Evolutionary conservation across 2,888 invertebrate species (phyloP), one percentile per base, ranked within the genome.

Genomic region (Pedicia rivosa): DNA sequence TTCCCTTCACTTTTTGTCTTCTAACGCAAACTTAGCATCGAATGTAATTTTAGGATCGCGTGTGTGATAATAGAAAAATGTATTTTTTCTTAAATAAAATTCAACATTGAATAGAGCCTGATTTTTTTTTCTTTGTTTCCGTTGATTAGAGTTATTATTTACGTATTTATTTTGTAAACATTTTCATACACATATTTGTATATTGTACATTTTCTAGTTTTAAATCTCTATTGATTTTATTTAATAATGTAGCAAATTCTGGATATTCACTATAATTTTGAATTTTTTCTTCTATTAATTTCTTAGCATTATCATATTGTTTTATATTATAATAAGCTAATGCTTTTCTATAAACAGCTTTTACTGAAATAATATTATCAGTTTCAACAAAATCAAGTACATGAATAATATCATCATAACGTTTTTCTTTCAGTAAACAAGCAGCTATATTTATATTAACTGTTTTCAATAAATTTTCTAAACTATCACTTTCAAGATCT

Each of bases 361-460:
- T 70, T 29, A 66, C 57, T 36, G 62, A 59, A 36, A 50, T 44
- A 5, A 42, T 35, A 40, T 61, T 55, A 17, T 25, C 16, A 4
- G 25, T 35, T 10, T 4, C n/a, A 19, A 64, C 62, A 48, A 63
- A 67, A 26, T 60, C 47, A 9, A 67, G 82, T 9, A 84, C 65
- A 26, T 68, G 63, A 20, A 81, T 53, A 0, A 74, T 76, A 41
- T 74, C 70, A 5, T 72, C 66, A 55, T 72, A 79, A 44, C 78
- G 74, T 8, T 72, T 57, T 42, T 67, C 67, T 43, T 74, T 74
- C 14, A 84, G 64, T 47, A 86, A 78, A 53, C 87, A 86, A 31
- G 79, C 78, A 0, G 87, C 81, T 53, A 90, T 63, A 57, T 91
- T 91, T 46, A 81, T 79, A 53, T 79, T 82, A 7, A 87, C 62